A percentile compares a stretch with the other conserved stretches of the same genome.
These are phyloP conservation scores for Arremon aurantiirostris DNA, from an alignment of 2,797 vertebrate species.

Conservation along the genomic window DNA sequence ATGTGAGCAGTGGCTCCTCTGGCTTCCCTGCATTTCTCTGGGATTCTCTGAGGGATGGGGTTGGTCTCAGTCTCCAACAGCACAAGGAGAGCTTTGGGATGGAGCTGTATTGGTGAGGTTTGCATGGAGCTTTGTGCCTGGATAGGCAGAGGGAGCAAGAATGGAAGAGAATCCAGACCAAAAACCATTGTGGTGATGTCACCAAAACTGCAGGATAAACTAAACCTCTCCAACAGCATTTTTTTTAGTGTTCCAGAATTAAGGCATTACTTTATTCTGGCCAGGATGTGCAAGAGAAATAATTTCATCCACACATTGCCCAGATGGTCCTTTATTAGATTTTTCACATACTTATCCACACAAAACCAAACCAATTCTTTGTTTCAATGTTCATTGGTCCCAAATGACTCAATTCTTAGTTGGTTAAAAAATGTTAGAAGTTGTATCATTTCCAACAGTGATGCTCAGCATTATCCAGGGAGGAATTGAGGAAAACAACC, in stretches of 20 bases:
- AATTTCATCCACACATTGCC: neutral
- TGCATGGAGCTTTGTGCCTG: neutral
- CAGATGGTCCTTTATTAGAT: neutral
- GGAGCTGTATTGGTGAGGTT: neutral
- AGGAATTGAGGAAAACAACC: too few relatives aligned
- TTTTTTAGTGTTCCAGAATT: neutral
- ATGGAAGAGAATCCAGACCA: neutral
- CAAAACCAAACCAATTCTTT: neutral
- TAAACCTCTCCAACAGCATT: neutral
- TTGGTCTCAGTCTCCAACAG: neutral
- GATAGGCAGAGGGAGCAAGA: neutral
- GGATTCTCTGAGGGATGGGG: neutral
- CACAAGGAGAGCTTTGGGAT: neutral
- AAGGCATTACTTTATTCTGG: neutral
- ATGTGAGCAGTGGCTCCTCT: neutral
- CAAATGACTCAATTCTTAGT: neutral
- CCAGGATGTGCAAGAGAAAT: neutral
- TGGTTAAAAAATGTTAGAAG: neutral
- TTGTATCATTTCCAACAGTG: too few relatives aligned
- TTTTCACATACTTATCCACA: neutral
- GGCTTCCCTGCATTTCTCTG: neutral
- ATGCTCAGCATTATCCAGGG: too few relatives aligned
- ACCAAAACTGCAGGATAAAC: fast-evolving
- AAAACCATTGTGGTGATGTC: fast-evolving
- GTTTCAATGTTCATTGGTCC: neutral